A percentile compares a stretch with the other conserved stretches of the same genome.
Conservation (phyloP, 2,888 invertebrate genomes). For the Cephonodes hylas region DNA sequence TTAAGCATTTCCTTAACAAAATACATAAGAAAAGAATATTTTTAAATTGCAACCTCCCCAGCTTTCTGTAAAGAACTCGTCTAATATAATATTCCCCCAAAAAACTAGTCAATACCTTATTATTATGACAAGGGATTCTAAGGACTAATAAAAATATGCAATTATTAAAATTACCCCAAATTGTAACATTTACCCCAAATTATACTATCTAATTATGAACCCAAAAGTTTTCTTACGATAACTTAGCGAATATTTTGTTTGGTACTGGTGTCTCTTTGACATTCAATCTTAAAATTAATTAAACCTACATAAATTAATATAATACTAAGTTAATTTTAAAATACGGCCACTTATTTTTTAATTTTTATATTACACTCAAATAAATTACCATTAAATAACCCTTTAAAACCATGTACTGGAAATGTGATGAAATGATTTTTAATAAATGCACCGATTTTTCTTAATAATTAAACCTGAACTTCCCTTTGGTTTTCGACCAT, state of each 20-base stretch:
- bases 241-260: slow-evolving; percentile 65
- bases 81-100: background rate
- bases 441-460: slow-evolving; percentile 18
- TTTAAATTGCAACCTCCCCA: background rate
- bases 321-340: slow-evolving; percentile 39
- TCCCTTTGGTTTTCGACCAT: slow-evolving; percentile 63
- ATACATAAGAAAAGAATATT: background rate
- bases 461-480: slow-evolving; percentile 37
- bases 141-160: background rate
- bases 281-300: slow-evolving; percentile 28
- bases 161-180: background rate
- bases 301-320: slow-evolving; percentile 20
- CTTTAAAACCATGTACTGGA: slow-evolving; percentile 21
- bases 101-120: background rate
- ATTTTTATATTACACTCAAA: slow-evolving; percentile 21
- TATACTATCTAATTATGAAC: background rate
- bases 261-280: slow-evolving; percentile 66
- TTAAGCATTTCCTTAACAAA: background rate
- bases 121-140: background rate
- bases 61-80: background rate
- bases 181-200: background rate
- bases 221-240: slow-evolving; percentile 9
- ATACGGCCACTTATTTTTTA: slow-evolving; percentile 47
- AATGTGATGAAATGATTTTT: slow-evolving; percentile 11
- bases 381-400: slow-evolving; percentile 20